Conservation (phyloP, 2,888 invertebrate genomes). For the Nymphalis c-album region DNA sequence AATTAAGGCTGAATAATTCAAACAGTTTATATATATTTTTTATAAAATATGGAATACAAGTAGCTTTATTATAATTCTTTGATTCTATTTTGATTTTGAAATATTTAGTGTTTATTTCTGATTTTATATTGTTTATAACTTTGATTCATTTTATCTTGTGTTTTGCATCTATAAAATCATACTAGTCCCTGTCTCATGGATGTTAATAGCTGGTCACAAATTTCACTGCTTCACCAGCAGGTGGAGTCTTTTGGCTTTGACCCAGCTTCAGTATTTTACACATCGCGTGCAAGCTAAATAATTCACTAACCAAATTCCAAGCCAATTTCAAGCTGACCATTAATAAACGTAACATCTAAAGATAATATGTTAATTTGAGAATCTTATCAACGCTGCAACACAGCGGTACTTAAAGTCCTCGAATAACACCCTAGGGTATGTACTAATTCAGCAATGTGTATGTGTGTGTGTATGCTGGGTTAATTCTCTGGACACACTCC, state of each 20-base stretch:
- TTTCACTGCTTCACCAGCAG: slow-evolving; percentile 29
- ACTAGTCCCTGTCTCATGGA: slow-evolving; percentile 4
- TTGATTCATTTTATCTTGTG: neutral
- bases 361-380: slow-evolving; percentile 4
- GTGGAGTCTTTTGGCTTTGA: slow-evolving; percentile 32
- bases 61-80: neutral
- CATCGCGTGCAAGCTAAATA: slow-evolving; percentile 34
- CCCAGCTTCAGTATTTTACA: slow-evolving; percentile 31
- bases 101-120: neutral
- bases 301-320: slow-evolving; percentile 34
- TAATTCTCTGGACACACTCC: neutral
- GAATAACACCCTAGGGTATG: neutral
- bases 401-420: neutral
- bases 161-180: slow-evolving; percentile 6
- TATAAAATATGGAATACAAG: neutral
- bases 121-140: neutral
- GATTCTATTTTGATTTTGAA: neutral
- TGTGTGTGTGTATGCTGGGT: neutral
- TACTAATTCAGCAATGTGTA: neutral
- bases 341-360: slow-evolving; percentile 40
- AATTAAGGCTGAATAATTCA: neutral
- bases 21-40: neutral
- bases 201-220: slow-evolving; percentile 29
- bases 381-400: neutral
- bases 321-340: slow-evolving; percentile 40